These are phyloP conservation scores for Mormoops blainvillei DNA, from an alignment of 2,113 vertebrate species.

Conservation along the genomic window DNA sequence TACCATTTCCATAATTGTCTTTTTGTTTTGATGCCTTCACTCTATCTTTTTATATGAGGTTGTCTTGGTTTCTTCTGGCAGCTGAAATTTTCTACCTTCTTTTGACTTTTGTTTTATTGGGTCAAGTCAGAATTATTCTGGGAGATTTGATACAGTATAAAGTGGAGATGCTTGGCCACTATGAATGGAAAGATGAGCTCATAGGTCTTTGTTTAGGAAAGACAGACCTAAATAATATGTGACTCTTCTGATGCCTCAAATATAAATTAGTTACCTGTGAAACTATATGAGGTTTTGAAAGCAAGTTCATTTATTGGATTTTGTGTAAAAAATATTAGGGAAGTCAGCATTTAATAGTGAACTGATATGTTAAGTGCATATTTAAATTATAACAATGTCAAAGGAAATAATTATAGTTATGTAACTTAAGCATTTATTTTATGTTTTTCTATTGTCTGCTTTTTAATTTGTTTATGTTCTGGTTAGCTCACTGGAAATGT, in stretches of 20 bases:
- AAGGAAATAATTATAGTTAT: not conserved
- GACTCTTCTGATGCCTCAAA: not conserved
- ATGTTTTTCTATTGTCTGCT: not conserved
- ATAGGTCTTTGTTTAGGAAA: not conserved
- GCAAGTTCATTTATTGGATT: not conserved
- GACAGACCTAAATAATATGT: not conserved
- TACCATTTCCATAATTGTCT: not conserved
- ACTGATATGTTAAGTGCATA: not conserved
- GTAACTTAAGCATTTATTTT: not conserved
- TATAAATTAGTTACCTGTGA: not conserved
- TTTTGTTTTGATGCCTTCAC: not conserved
- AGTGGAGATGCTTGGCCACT: not conserved
- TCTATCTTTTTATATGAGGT: not conserved
- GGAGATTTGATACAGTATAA: not conserved
- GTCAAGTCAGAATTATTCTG: not conserved
- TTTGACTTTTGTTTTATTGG: not conserved
- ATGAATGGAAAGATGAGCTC: not conserved
- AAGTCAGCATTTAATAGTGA: not conserved
- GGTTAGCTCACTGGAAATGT: not conserved
- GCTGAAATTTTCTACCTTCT: not conserved
- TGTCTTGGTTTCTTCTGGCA: not conserved
- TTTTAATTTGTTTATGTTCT: not conserved
- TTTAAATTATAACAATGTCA: not conserved
- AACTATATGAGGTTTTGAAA: slow-evolving; percentile 18
- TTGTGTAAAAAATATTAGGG: not conserved